Evolutionary conservation across 2,888 invertebrate species (phyloP).

Genomic region (Acrobasis repandana): DNA sequence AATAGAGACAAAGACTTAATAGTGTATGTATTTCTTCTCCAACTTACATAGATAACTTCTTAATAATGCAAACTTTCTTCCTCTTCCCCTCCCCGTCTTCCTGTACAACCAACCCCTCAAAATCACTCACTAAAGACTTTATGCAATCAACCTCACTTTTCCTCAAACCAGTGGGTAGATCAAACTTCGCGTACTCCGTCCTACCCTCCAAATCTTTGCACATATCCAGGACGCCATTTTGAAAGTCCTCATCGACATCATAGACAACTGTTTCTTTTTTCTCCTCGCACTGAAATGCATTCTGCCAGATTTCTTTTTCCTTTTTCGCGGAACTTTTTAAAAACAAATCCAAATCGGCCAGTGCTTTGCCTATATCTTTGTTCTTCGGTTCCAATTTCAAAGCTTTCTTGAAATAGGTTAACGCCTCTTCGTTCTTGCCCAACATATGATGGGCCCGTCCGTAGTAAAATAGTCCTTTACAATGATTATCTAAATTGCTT

Average conservation of each 20-base stretch:
- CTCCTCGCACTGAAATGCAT: conserved; percentile 48
- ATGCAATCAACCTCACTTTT: conserved; percentile 58
- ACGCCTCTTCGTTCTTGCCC: conserved; percentile 56
- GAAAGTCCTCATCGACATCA: conserved; percentile 62
- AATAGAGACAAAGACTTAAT: too few relatives aligned
- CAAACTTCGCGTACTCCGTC: conserved; percentile 56
- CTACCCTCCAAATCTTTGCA: conserved; percentile 62
- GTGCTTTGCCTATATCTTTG: conserved; percentile 60
- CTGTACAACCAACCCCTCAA: conserved; percentile 47
- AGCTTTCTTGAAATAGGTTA: conserved; percentile 63
- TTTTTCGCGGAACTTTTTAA: conserved; percentile 42
- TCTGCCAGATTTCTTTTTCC: conserved; percentile 66
- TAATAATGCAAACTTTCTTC: conserved; percentile 58
- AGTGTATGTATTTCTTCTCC: background rate
- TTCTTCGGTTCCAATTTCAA: conserved; percentile 71
- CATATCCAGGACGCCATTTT: conserved; percentile 56
- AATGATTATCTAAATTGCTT: conserved; percentile 58
- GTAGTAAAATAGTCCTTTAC: conserved; percentile 67
- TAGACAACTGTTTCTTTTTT: conserved; percentile 46
- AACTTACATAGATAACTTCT: conserved; percentile 33
- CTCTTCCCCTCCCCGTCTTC: conserved; percentile 54
- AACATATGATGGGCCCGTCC: conserved; percentile 60
- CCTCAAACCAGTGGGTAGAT: conserved; percentile 57
- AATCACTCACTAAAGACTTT: conserved; percentile 51
- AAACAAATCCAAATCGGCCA: conserved; percentile 54